phyloP scores from a whole-genome alignment of 2,113 vertebrate species.

The Suricata suricatta region DNA sequence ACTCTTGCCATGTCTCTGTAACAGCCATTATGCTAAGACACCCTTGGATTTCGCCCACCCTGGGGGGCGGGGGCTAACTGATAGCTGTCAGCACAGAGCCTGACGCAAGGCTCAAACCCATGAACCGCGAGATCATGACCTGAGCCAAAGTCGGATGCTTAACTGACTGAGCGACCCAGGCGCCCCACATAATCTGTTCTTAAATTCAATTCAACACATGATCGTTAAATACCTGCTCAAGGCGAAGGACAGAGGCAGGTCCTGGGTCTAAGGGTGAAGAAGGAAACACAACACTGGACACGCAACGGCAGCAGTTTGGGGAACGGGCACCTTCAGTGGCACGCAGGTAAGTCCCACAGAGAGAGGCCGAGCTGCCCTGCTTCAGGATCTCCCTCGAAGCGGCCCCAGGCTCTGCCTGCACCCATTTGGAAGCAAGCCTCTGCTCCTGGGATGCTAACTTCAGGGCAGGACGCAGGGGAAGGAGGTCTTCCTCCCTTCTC shows the following conservation, averaged over 20 bases:
- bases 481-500: not conserved
- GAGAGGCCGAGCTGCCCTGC: not conserved
- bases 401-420: not conserved
- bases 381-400: not conserved
- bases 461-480: fast-evolving
- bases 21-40: not conserved
- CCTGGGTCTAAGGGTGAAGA: not conserved
- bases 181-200: not conserved
- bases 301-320: not conserved
- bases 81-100: not conserved
- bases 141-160: too few species aligned
- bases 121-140: too few species aligned
- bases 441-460: too few species aligned
- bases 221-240: not conserved
- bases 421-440: not conserved
- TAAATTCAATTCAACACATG: not conserved
- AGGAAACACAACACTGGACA: not conserved
- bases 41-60: not conserved
- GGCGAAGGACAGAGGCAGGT: not conserved
- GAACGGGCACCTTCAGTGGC: too few species aligned
- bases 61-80: not conserved
- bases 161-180: too few species aligned
- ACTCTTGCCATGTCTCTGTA: not conserved
- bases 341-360: not conserved
- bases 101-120: too few species aligned